phyloP scores from a whole-genome alignment of 1,140 invertebrate genomes.

The Triops longicaudatus region DNA sequence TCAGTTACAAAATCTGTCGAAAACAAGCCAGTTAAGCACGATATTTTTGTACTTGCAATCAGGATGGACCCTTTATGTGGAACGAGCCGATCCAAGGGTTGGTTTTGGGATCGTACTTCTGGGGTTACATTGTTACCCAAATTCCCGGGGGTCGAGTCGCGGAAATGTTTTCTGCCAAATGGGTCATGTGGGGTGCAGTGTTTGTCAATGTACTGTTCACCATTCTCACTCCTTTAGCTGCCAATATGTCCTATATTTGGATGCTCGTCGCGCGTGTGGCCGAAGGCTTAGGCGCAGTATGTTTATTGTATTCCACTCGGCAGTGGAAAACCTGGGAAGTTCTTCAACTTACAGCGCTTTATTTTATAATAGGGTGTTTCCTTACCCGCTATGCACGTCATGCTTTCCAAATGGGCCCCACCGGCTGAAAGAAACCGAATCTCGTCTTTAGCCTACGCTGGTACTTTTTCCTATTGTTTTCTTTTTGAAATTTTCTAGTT shows the following conservation, averaged over 20 bases:
- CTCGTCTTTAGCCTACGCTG: slow-evolving; percentile 30
- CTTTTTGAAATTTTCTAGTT: background rate
- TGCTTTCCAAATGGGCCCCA: slow-evolving; percentile 46
- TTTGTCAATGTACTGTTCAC: slow-evolving; percentile 57
- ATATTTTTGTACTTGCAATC: background rate
- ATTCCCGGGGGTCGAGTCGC: slow-evolving; percentile 64
- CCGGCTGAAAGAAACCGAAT: slow-evolving; percentile 37
- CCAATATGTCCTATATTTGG: slow-evolving; percentile 49
- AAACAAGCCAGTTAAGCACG: background rate
- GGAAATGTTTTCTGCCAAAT: slow-evolving; percentile 58
- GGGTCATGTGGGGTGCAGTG: slow-evolving; percentile 59
- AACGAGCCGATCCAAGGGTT: slow-evolving; percentile 56
- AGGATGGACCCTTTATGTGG: slow-evolving; percentile 49
- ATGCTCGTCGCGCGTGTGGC: slow-evolving; percentile 56
- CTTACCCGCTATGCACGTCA: slow-evolving; percentile 45
- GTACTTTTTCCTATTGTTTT: slow-evolving; percentile 12
- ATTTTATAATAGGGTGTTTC: slow-evolving; percentile 41
- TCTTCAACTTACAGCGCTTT: background rate
- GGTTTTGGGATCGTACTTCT: slow-evolving; percentile 63
- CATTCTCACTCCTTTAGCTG: slow-evolving; percentile 55
- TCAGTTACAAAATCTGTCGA: background rate
- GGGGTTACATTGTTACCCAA: slow-evolving; percentile 62
- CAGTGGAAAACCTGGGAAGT: background rate
- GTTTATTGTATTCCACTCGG: slow-evolving; percentile 32
- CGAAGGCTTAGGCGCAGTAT: slow-evolving; percentile 64